Conservation (phyloP, 2,888 invertebrate genomes). For the Nomada ferruginata region DNA sequence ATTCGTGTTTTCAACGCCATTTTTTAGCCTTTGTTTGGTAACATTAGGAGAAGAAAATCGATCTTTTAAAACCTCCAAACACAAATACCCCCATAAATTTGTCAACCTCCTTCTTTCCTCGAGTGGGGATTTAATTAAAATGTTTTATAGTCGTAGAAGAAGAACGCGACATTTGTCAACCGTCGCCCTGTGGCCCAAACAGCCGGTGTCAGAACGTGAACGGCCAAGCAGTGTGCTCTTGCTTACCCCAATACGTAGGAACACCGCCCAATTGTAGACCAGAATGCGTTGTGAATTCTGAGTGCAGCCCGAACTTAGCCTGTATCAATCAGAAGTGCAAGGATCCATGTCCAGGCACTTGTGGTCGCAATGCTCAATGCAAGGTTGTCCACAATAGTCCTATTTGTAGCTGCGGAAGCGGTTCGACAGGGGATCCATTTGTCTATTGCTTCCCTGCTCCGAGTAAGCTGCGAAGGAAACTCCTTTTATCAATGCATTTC, state of each 20-base stretch:
- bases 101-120: too few species aligned
- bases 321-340: constrained; percentile 85
- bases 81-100: neutral
- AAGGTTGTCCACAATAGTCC: constrained; percentile 85
- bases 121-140: neutral
- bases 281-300: constrained; percentile 84
- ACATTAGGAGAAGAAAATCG: too few species aligned
- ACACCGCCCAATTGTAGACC: constrained; percentile 84
- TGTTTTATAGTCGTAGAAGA: constrained; percentile 50
- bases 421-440: constrained; percentile 84
- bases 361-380: constrained; percentile 85
- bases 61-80: neutral
- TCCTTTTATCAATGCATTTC: neutral
- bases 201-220: constrained; percentile 84
- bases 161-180: constrained; percentile 81
- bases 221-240: constrained; percentile 84
- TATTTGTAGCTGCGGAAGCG: constrained; percentile 83
- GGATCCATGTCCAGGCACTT: constrained; percentile 85
- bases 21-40: too few species aligned
- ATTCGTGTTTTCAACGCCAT: too few species aligned
- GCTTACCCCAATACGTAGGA: constrained; percentile 83
- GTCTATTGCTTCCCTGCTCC: constrained; percentile 75
- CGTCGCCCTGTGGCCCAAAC: constrained; percentile 85
- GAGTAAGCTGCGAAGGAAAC: constrained; percentile 62
- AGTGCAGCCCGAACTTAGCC: constrained; percentile 84